Evolutionary conservation across 2,888 invertebrate genomes (phyloP).

Genomic region (Laspeyria flexula): DNA sequence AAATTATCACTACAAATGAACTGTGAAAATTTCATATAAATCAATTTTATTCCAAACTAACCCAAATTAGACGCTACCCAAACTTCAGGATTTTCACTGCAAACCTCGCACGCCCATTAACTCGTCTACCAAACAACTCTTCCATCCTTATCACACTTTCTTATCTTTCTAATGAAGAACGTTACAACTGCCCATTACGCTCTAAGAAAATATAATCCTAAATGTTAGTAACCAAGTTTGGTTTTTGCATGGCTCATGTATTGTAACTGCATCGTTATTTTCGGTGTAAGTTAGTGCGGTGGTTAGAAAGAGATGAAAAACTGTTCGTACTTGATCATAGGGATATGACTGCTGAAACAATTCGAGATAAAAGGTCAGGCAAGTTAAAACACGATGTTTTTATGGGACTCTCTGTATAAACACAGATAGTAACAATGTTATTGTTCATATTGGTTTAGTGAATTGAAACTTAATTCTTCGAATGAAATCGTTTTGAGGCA

Average conservation of each 20-base stretch:
- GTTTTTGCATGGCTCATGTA: too few species aligned
- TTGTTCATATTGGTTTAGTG: conserved; percentile 16
- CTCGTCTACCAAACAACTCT: not conserved
- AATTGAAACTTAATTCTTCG: conserved; percentile 20
- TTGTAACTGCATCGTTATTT: too few species aligned
- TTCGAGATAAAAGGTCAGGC: conserved; percentile 46
- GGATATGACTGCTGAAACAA: conserved; percentile 39
- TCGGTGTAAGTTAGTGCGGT: too few species aligned
- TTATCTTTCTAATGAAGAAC: too few species aligned
- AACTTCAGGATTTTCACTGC: conserved; percentile 27
- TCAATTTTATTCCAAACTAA: conserved; percentile 10
- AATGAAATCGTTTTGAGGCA: conserved; percentile 12
- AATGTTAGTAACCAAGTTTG: too few species aligned
- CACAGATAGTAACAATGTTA: conserved; percentile 30
- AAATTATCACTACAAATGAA: too few species aligned
- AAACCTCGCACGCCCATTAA: conserved; percentile 19
- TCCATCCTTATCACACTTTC: not conserved
- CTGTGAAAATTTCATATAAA: too few species aligned
- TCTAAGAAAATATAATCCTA: too few species aligned
- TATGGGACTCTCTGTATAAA: conserved; percentile 40
- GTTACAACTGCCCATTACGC: too few species aligned
- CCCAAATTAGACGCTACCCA: conserved; percentile 18
- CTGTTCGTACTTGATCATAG: conserved; percentile 14
- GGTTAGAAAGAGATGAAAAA: conserved; percentile 1
- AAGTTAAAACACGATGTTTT: conserved; percentile 44